A percentile compares a stretch with the other conserved stretches of the same genome.
Evolutionary conservation across 2,888 invertebrate species (phyloP).

Genomic region (Chloroclystis v-ata): DNA sequence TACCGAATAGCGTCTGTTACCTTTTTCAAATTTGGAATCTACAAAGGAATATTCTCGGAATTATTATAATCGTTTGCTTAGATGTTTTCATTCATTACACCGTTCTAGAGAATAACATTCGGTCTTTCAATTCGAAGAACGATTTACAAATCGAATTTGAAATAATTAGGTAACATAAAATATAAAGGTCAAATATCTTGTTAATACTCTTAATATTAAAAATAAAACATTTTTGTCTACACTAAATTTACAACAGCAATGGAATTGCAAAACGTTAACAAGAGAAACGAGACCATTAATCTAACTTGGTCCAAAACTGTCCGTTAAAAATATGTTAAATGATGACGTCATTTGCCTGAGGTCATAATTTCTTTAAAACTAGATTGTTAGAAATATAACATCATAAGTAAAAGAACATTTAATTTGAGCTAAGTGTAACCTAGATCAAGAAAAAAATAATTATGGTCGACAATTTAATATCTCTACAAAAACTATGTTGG

Average conservation of each 20-base stretch:
- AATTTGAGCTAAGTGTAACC: not conserved
- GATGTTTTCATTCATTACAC: constrained; percentile 8
- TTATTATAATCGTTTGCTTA: constrained; percentile 24
- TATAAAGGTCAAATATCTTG: constrained; percentile 28
- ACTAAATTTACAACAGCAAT: constrained; percentile 45
- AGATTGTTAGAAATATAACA: constrained; percentile 27
- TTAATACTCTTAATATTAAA: constrained; percentile 24
- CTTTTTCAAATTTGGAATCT: constrained; percentile 46
- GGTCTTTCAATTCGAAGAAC: constrained; percentile 1
- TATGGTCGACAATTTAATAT: too few species aligned
- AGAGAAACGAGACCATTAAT: constrained; percentile 63
- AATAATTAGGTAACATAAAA: constrained; percentile 9
- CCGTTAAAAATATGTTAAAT: constrained; percentile 52
- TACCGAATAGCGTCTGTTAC: constrained; percentile 56
- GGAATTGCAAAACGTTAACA: constrained; percentile 50
- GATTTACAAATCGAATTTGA: constrained; percentile 16
- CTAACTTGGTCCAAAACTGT: constrained; percentile 61
- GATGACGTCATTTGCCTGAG: constrained; percentile 43
- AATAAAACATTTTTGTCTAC: constrained; percentile 33
- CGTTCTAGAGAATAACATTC: not conserved
- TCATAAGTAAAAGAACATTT: not conserved
- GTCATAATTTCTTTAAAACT: constrained; percentile 34
- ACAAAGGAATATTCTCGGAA: constrained; percentile 35
- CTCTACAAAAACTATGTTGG: not conserved
- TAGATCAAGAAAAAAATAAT: too few species aligned